Evolutionary conservation across 2,113 vertebrate species (phyloP), one percentile per base, ranked within the genome.

Genomic region (Pholis gunnellus): DNA sequence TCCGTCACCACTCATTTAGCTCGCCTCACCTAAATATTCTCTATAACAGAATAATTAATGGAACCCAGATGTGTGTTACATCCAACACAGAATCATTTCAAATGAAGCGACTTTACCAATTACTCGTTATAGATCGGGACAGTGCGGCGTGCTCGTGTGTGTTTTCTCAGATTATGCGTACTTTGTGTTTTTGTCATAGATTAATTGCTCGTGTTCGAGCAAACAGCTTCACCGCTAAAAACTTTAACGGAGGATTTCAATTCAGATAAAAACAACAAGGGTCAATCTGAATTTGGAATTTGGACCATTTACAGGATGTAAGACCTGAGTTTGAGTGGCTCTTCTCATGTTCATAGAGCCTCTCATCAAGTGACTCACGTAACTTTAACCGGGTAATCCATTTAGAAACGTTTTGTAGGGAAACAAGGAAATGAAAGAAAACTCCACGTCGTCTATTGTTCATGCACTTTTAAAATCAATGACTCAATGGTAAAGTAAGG

Each of bases 1-100:
- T 84, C 87, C 71, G 78, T 93, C 92, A 86, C 80, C 90, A 80
- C 88, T 94, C 85, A 86, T 94, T 95, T 92, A 82, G 79, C 77
- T 88, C 56, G 69, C 82, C 84, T 79, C 76, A 92, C 91, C 90
- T 84, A 87, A 81, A 89, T 84, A 82, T 89, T 86, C 59, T 57
- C 87, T 76, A 61, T 78, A 90, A 79, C 74, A 50, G 84, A 93
- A 88, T 88, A 88, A 94, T 91, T 77, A 92, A 88, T 82, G 72
- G 78, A 72, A 71, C 81, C 81, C 86, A 91, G 87, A 91, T 88
- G 85, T 87, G 87, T 81, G 82, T 87, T 81, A 67, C 27, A 81
- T 77, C 70, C 81, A 90, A 85, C 79, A 75, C 18, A 42, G 67
- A 88, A 82, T 79, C 70, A 92, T 89, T 86, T 81, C 48, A 82